Evolutionary conservation across 2,888 invertebrate genomes (phyloP).

Genomic region (Temnothorax ravouxi): DNA sequence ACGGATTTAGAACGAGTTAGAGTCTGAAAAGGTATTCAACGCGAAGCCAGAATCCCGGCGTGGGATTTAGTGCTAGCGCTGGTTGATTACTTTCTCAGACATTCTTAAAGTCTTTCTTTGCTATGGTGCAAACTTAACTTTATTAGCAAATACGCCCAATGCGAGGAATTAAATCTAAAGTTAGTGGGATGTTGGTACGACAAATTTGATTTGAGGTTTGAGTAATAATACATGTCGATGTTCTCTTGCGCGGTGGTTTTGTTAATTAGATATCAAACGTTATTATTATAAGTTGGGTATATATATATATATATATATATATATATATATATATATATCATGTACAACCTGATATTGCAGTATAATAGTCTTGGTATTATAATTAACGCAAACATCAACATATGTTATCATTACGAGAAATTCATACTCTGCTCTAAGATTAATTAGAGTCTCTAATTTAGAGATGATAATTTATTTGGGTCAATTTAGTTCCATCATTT

Average conservation of each 20-base stretch:
- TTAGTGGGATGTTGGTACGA: neutral
- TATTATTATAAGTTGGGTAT: neutral
- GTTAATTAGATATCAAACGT: constrained; percentile 16
- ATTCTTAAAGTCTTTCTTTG: constrained; percentile 34
- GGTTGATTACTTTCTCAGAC: constrained; percentile 43
- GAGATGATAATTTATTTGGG: neutral
- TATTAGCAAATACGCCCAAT: constrained; percentile 2
- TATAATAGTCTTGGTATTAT: constrained; percentile 25
- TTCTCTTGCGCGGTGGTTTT: neutral
- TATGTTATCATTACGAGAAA: constrained; percentile 14
- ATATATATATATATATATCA: neutral
- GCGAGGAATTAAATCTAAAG: constrained; percentile 20
- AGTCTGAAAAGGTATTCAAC: neutral
- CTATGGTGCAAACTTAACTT: constrained; percentile 1
- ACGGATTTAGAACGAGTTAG: constrained; percentile 1
- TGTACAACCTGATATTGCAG: neutral
- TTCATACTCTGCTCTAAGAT: neutral
- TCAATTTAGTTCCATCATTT: neutral
- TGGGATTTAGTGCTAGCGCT: constrained; percentile 20
- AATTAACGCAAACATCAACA: neutral
- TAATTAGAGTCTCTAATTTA: neutral
- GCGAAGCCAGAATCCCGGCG: neutral
- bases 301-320: neutral
- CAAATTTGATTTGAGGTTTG: constrained; percentile 21
- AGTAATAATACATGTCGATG: neutral